Evolutionary conservation across 2,797 vertebrate genomes (phyloP), one percentile per base, ranked within the genome.

Genomic region (Avahi laniger): DNA sequence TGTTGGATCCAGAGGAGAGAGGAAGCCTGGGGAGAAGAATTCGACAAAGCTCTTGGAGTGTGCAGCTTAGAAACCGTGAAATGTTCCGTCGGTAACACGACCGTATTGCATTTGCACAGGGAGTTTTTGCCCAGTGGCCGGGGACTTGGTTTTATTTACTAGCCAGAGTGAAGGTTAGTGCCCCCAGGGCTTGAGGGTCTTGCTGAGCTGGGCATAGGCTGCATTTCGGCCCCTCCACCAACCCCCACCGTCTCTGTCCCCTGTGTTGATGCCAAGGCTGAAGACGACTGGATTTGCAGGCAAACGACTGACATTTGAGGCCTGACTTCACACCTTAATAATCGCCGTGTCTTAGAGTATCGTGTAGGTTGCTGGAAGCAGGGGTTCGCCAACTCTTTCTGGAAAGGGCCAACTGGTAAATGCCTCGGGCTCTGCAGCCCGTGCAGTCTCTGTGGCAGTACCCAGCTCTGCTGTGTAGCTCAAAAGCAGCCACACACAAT

Each of bases 371-470:
- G n/a, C 22, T 30, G 26, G 22, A 28, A 54, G 57, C 30, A 54
- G 48, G 6, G 38, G 13, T 78, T 33, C 7, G 59, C 72, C 38
- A 54, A 0, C 43, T 11, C 59, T 28, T 59, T 79, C 26, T 43
- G 13, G 48, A 35, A 72, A 65, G 82, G 63, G 15, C 35, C 26
- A 48, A 17, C 33, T 6, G 30, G 35, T 88, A 73, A 35, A 57
- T 41, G 5, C 26, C 46, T 75, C 6, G 38, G 69, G 24, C 43
- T 72, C 80, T 78, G 80, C 22, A 30, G 63, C n/a, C 69, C 3
- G 0, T 14, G 3, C 1, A 0, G n/a, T 22, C 70, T n/a, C 48
- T 59, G 26, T 46, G 7, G 1, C 46, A 41, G 12, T 24, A 4
- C n/a, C 52, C 12, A 28, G 3, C 5, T 67, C 48, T 67, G 30